Percentiles rank a stretch among this genome's conserved stretches.
Evolutionary conservation across 2,113 vertebrate genomes (phyloP).

Genomic region (Eidolon helvum): DNA sequence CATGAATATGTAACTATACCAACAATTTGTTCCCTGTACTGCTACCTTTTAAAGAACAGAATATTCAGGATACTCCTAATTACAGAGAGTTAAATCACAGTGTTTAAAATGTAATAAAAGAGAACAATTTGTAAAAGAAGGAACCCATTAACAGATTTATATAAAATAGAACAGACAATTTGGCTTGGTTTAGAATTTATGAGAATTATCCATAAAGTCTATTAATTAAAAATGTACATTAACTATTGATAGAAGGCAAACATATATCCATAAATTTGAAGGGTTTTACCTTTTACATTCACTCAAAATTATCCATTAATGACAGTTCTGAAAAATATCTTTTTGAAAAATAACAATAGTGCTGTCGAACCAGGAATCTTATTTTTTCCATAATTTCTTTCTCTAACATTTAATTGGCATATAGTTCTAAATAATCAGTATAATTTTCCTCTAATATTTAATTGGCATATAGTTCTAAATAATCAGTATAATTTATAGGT

Average conservation of each 20-base stretch:
- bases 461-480: background rate
- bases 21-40: background rate
- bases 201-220: background rate
- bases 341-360: background rate
- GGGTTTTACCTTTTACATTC: background rate
- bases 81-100: slow-evolving; percentile 1
- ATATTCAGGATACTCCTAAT: background rate
- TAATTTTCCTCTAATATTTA: background rate
- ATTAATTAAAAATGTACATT: slow-evolving; percentile 30
- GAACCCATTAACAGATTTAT: background rate
- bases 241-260: background rate
- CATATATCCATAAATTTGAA: background rate
- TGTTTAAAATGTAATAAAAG: slow-evolving; percentile 43
- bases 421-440: background rate
- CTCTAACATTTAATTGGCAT: background rate
- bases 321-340: background rate
- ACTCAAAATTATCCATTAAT: background rate
- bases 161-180: slow-evolving; percentile 27
- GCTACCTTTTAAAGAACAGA: background rate
- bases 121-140: slow-evolving; percentile 15
- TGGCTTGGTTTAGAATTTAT: background rate
- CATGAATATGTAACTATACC: background rate
- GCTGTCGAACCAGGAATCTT: background rate
- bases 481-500: background rate
- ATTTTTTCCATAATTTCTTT: background rate